Conservation (phyloP, 1,140 invertebrate genomes). For the Drosophila ercepeae region DNA sequence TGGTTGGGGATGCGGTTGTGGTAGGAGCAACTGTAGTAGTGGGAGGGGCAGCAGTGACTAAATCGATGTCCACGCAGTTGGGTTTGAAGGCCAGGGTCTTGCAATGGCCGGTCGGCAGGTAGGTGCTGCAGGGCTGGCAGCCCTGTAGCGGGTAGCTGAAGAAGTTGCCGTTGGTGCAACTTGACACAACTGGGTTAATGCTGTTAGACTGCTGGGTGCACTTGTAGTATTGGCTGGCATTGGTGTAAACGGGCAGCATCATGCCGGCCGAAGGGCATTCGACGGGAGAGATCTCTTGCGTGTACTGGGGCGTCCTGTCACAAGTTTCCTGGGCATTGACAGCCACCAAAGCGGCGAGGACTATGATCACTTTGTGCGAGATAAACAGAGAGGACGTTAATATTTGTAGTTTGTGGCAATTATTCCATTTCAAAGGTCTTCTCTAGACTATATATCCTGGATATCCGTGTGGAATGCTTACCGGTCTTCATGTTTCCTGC, state of each 20-base stretch:
- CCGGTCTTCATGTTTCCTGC: slow-evolving; percentile 62
- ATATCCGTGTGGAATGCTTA: slow-evolving; percentile 44
- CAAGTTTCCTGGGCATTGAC: slow-evolving; percentile 28
- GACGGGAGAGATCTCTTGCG: slow-evolving; percentile 12
- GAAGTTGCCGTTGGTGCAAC: not conserved
- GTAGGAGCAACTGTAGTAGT: not conserved
- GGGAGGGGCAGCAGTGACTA: not conserved
- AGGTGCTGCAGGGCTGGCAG: slow-evolving; percentile 32
- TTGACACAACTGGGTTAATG: not conserved
- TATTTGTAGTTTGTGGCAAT: not conserved
- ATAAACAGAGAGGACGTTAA: not conserved
- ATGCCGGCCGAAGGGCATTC: slow-evolving; percentile 18
- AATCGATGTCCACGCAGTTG: slow-evolving; percentile 16
- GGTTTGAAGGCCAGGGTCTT: not conserved
- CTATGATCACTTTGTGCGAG: slow-evolving; percentile 44
- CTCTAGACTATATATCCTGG: not conserved
- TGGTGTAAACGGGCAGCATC: slow-evolving; percentile 53
- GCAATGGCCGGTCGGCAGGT: slow-evolving; percentile 43
- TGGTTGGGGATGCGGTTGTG: slow-evolving; percentile 1
- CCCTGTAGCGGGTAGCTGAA: slow-evolving; percentile 45
- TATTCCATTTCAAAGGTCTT: not conserved
- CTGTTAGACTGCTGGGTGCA: not conserved
- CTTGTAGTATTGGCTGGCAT: slow-evolving; percentile 39
- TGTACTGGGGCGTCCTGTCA: slow-evolving; percentile 24
- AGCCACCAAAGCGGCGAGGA: slow-evolving; percentile 50